phyloP scores from a whole-genome alignment of 2,797 vertebrate genomes.

The Onychomys leucogaster region DNA sequence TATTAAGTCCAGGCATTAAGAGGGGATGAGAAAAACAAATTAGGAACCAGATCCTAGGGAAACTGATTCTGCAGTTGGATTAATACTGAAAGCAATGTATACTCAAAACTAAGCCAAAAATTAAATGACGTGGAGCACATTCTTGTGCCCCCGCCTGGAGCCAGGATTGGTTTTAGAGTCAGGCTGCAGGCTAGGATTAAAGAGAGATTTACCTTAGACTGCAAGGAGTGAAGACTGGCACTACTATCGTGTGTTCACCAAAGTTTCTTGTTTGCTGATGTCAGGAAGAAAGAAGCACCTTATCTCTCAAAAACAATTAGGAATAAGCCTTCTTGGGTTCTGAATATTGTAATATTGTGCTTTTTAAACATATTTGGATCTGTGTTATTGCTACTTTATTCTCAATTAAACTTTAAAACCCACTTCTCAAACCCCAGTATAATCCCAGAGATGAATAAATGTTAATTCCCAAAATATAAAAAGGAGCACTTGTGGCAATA shows the following conservation, averaged over 20 bases:
- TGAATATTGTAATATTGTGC: not conserved
- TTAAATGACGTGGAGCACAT: not conserved
- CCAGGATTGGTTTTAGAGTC: not conserved
- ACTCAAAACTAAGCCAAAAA: slow-evolving; percentile 34
- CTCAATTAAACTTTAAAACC: slow-evolving; percentile 52
- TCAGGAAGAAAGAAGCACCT: not conserved
- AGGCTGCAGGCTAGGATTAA: not conserved
- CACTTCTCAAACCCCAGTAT: not conserved
- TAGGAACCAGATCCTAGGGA: slow-evolving; percentile 12
- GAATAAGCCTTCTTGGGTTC: slow-evolving; percentile 2
- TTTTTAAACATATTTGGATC: not conserved
- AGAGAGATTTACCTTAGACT: not conserved
- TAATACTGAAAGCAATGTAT: not conserved
- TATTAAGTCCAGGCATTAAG: slow-evolving; percentile 18
- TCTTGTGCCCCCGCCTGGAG: not conserved
- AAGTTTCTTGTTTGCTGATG: slow-evolving; percentile 20
- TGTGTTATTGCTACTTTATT: slow-evolving; percentile 12
- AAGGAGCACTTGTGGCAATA: not conserved
- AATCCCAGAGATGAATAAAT: not conserved
- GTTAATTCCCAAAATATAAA: not conserved
- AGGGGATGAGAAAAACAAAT: slow-evolving; percentile 49
- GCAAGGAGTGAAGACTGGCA: not conserved
- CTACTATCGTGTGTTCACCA: not conserved
- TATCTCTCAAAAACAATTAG: slow-evolving; percentile 41
- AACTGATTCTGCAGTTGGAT: not conserved